phyloP scores from a whole-genome alignment of 1,140 invertebrate genomes.

The Tribolium castaneum region DNA sequence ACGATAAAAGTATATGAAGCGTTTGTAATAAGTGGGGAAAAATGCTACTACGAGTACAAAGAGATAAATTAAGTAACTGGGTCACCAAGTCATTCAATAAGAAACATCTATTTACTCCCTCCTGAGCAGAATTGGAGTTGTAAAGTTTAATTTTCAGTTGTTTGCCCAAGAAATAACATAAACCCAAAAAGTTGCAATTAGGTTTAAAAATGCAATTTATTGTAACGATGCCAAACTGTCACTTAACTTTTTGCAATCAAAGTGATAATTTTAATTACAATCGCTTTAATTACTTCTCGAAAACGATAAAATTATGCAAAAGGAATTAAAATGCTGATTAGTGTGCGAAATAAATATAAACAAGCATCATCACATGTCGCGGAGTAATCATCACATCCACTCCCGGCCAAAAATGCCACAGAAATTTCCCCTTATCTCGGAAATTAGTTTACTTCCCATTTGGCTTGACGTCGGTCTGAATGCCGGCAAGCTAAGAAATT shows the following conservation, averaged over 20 bases:
- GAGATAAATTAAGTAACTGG: neutral
- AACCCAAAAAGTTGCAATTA: neutral
- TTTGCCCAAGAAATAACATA: neutral
- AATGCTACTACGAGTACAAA: neutral
- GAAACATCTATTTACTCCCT: neutral
- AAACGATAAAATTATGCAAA: neutral
- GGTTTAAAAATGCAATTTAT: neutral
- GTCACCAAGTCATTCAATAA: neutral
- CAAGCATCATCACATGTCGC: neutral
- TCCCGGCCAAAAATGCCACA: neutral
- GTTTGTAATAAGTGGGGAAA: neutral
- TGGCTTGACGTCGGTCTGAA: neutral
- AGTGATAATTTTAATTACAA: neutral
- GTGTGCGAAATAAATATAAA: neutral
- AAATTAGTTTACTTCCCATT: neutral
- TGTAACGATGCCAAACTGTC: neutral
- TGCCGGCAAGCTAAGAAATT: neutral
- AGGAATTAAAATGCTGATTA: slow-evolving; percentile 6
- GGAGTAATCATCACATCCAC: too few species aligned
- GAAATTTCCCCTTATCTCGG: neutral
- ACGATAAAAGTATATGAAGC: neutral
- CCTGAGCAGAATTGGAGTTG: neutral
- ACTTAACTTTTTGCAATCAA: neutral
- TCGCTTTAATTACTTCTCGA: neutral
- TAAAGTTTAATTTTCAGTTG: neutral